A percentile compares a stretch with the other conserved stretches of the same genome.
phyloP scores from a whole-genome alignment of 2,113 vertebrate species.

The Tachycineta bicolor region DNA sequence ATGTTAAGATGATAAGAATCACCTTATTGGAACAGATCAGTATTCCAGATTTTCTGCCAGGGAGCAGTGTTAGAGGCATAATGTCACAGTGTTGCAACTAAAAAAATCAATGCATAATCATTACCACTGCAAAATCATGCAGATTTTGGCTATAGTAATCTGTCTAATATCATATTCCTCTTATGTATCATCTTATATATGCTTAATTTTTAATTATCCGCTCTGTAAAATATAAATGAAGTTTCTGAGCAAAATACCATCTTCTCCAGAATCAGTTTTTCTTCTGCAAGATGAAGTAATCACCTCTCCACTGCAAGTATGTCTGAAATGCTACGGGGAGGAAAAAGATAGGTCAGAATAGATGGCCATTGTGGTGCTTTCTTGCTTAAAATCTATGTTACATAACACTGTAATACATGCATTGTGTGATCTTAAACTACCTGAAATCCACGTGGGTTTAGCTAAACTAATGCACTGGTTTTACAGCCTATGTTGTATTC shows the following conservation, averaged over 20 bases:
- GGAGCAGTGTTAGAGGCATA: neutral
- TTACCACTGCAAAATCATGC: neutral
- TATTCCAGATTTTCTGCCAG: neutral
- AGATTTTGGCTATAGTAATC: neutral
- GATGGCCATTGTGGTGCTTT: neutral
- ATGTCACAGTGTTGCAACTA: neutral
- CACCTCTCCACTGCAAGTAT: neutral
- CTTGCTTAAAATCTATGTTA: neutral
- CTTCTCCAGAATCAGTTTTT: neutral
- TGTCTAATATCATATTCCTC: neutral
- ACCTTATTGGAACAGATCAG: neutral
- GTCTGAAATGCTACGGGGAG: neutral
- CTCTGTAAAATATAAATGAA: neutral
- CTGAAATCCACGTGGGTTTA: neutral
- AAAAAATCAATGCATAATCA: neutral
- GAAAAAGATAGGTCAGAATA: neutral
- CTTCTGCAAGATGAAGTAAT: neutral
- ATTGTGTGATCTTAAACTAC: neutral
- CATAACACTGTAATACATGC: neutral
- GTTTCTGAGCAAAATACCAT: neutral
- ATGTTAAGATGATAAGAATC: neutral
- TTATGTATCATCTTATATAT: neutral
- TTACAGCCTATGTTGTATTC: neutral
- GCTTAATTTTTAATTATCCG: neutral
- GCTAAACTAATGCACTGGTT: neutral